Evolutionary conservation across 2,113 vertebrate species (phyloP), one percentile per base, ranked within the genome.

Genomic region (Onychostoma macrolepis): DNA sequence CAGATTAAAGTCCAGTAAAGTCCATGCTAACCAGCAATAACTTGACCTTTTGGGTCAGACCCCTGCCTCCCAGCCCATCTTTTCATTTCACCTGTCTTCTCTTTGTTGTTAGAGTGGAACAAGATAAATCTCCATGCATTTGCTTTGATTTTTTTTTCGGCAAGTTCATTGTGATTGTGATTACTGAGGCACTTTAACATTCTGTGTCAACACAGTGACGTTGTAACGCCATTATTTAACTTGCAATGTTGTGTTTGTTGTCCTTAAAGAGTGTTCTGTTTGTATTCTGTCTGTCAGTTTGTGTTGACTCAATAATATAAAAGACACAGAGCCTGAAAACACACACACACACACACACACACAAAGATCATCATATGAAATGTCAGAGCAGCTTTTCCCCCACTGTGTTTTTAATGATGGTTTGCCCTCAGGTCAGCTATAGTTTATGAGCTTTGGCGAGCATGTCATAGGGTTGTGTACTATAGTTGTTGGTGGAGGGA

Each of bases 331-430:
- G 50, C 41, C 79, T 63, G 69, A 80, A 80, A 79, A 81, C 67
- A 56, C 26, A 33, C 21, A 80, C 9, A 77, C 48, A 72, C 19
- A 71, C 69, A 63, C 38, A 43, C 48, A 24, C 53, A 58, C 56
- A 61, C 21, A 61, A 28, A 69, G 21, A 21, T 61, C 33, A 81
- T 78, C 38, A 65, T 56, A 24, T 82, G 71, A 87, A 80, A 82
- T 85, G 78, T 53, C 83, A 81, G 41, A 58, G 30, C n/a, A 67
- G 43, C 65, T 48, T 88, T 61, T 6, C 30, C 26, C 67, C 74
- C 28, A 63, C 53, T 87, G 36, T 87, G 77, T 72, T 87, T 10
- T 82, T 87, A 87, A 87, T 82, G 36, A 75, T 75, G 65, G 53
- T 43, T 69, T 75, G 69, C 85, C 85, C 58, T 61, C 38, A 63